These are phyloP conservation scores for Iphiclides podalirius DNA, from an alignment of 2,888 invertebrate genomes.

Conservation along the genomic window DNA sequence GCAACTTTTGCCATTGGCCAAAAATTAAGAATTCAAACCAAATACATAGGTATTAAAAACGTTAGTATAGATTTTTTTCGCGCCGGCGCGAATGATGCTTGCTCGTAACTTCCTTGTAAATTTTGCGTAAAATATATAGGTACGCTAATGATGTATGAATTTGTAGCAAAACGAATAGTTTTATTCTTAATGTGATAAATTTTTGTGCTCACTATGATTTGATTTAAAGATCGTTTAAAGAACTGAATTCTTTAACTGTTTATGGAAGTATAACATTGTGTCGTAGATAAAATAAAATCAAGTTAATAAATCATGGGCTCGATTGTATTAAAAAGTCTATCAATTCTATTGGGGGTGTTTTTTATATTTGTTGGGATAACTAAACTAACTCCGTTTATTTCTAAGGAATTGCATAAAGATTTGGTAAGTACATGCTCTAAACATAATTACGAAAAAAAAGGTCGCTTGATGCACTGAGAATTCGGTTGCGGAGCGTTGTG, in stretches of 20 bases:
- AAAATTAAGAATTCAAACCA: conserved; percentile 15
- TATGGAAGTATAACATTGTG: conserved; percentile 38
- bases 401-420: conserved; percentile 97
- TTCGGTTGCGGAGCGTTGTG: conserved; percentile 67
- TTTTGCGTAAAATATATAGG: conserved; percentile 21
- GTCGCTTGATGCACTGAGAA: conserved; percentile 63
- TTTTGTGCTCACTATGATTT: conserved; percentile 3
- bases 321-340: conserved; percentile 93
- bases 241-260: not conserved
- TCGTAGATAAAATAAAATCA: conserved; percentile 29
- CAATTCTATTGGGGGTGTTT: conserved; percentile 94
- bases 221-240: conserved; percentile 2
- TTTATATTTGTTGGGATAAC: conserved; percentile 97
- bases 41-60: conserved; percentile 21
- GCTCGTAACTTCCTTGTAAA: conserved; percentile 27
- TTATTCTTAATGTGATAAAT: not conserved
- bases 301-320: conserved; percentile 66
- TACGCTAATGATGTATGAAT: conserved; percentile 26
- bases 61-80: conserved; percentile 72
- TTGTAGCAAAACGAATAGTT: not conserved
- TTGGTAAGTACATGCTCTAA: conserved; percentile 83
- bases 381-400: conserved; percentile 94
- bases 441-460: conserved; percentile 37
- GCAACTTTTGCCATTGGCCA: conserved; percentile 4
- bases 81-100: conserved; percentile 73